These are phyloP conservation scores for Tokudaia muenninki DNA, from an alignment of 2,797 vertebrate species.

Conservation along the genomic window DNA sequence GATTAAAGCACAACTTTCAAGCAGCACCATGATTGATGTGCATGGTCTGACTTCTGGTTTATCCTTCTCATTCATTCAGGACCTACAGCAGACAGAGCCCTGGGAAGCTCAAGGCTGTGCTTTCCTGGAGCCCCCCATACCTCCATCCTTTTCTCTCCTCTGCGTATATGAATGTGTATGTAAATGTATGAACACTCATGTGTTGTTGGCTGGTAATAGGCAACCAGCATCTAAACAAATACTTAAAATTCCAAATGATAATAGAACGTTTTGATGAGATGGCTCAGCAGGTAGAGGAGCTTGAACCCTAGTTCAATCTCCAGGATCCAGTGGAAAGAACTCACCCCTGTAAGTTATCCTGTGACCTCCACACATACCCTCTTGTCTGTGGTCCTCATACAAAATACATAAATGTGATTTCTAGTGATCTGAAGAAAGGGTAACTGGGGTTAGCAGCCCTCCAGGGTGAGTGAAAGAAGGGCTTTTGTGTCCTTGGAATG, in stretches of 20 bases:
- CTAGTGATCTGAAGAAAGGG: background rate
- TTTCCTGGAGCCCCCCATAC: background rate
- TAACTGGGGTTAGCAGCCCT: background rate
- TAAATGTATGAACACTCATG: no score
- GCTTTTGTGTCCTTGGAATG: background rate
- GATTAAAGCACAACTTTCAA: slow-evolving; percentile 74
- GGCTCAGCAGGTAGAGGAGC: background rate
- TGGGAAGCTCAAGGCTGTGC: background rate
- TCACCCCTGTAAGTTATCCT: background rate
- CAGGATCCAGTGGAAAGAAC: background rate
- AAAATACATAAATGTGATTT: background rate
- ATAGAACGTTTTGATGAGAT: background rate
- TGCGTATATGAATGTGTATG: background rate
- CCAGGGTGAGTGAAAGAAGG: background rate
- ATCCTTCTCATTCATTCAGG: background rate
- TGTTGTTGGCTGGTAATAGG: background rate
- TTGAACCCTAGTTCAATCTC: background rate
- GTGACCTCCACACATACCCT: background rate
- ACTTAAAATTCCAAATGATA: background rate
- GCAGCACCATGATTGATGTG: background rate
- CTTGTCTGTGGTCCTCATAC: background rate
- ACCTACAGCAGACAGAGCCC: background rate
- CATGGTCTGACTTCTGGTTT: background rate
- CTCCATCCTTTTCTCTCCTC: background rate
- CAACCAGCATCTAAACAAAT: background rate